phyloP scores from a whole-genome alignment of 1,140 invertebrate genomes.

The Drosophila biarmipes region DNA sequence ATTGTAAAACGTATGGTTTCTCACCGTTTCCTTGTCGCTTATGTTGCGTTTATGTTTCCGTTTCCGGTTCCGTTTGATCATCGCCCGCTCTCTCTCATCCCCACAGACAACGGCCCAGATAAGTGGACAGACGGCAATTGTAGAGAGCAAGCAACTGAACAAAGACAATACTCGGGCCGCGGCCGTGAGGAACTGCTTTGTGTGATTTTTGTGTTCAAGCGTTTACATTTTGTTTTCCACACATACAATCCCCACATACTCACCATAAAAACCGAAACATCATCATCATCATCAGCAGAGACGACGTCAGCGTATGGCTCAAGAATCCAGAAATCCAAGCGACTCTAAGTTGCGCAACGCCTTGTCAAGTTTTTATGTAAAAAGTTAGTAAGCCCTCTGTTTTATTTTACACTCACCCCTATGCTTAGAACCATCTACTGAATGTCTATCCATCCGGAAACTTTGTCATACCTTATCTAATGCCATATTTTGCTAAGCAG shows the following conservation, averaged over 20 bases:
- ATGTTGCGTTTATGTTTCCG: slow-evolving; percentile 52
- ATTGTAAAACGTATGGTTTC: slow-evolving; percentile 29
- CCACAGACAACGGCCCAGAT: slow-evolving; percentile 84
- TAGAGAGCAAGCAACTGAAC: slow-evolving; percentile 81
- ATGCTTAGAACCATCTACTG: slow-evolving; percentile 17
- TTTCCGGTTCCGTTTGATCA: slow-evolving; percentile 61
- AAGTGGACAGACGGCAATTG: slow-evolving; percentile 74
- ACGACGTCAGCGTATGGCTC: slow-evolving; percentile 38
- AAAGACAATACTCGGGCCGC: slow-evolving; percentile 68
- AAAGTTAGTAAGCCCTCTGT: slow-evolving; percentile 67
- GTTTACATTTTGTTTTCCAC: slow-evolving; percentile 74
- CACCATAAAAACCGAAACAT: slow-evolving; percentile 13
- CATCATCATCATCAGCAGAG: slow-evolving; percentile 44
- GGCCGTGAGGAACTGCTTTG: slow-evolving; percentile 75
- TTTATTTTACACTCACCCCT: slow-evolving; percentile 22
- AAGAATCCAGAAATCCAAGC: slow-evolving; percentile 41
- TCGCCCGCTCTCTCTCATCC: slow-evolving; percentile 58
- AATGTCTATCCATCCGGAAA: not conserved
- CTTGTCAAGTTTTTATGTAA: slow-evolving; percentile 76
- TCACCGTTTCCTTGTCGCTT: slow-evolving; percentile 32
- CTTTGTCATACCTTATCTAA: not conserved
- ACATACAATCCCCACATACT: slow-evolving; percentile 30
- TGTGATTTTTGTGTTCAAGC: slow-evolving; percentile 81
- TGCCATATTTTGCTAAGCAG: slow-evolving; percentile 29
- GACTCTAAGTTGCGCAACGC: slow-evolving; percentile 76